Base-by-base conservation (phyloP, 2,113 vertebrate genomes). In the Sitta europaea region DNA sequence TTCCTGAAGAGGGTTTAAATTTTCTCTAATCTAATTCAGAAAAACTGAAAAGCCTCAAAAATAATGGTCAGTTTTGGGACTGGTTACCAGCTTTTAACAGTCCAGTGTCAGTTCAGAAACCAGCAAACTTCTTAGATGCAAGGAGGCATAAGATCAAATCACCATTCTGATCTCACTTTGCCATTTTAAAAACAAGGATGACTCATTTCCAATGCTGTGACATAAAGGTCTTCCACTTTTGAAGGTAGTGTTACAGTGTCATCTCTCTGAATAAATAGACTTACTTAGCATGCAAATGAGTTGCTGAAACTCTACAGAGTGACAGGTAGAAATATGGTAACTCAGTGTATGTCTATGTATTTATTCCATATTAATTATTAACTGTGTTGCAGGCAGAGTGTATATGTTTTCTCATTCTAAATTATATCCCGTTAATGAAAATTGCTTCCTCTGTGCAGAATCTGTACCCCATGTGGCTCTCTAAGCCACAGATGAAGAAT, bases 361-460 rank as follows among this genome's bases (percentile, higher is more conserved):
- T 98, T 97, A 97, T 97, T 95, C 97, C 94, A 78, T 74, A 77
- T 96, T 96, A 97, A 96, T 97, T 96, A 98, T 96, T 96, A 98
- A 93, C 97, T 90, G 71, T 96, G 92, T 98, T 97, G 88, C 92
- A 95, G 93, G 89, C 97, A 96, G 67, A 94, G 81, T 91, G 95
- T 97, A 90, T 94, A 94, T 97, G 97, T 98, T 98, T 97, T 97
- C 97, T 97, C 92, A 92, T 96, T 96, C 94, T 97, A 97, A 98
- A 98, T 98, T 98, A 98, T 96, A 98, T 97, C 94, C 95, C 94
- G 97, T 97, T 98, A 98, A 98, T 97, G 97, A 98, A 98, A 98
- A 98, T 98, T 98, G 97, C 97, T 98, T 98, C 97, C 97, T 98
- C 96, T 94, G 73, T 97, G 91, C 92, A 97, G 95, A 97, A 92